Evolutionary conservation across 2,888 invertebrate species (phyloP), one percentile per base, ranked within the genome.

Genomic region (Nezara viridula): DNA sequence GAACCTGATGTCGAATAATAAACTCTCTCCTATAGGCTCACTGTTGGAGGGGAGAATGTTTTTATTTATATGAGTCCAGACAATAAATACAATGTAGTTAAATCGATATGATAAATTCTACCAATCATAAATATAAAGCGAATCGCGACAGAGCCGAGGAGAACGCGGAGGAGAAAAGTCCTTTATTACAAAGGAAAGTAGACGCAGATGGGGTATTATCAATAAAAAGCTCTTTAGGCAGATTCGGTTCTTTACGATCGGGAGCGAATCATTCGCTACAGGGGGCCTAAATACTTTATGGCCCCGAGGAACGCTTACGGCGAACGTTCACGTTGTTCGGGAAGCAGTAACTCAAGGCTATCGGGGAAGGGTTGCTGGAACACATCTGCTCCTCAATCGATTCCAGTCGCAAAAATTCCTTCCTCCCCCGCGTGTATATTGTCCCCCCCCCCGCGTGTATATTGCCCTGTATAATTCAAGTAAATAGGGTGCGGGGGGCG

Each of bases 401-500:
- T 81, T 47, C 44, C 44, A 2, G n/a, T n/a, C 24, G 77, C 24
- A 81, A 81, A 81, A 44, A 81, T 44, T 24, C 81, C 24, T 7
- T 10, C 44, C 16, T 24, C 44, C 81, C n/a, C 12, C 24, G 3
- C 81, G 66, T 88, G 66, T 88, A 88, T 88, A 88, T 88, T 47
- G 66, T 73, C 60, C 44, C n/a, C 16, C 44, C 44, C 81, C n/a
- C 12, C 24, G 3, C 81, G 66, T 88, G 66, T 88, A 88, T 88
- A 88, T 88, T 47, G 66, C 88, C 60, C 44, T 88, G 66, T 88
- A 88, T 88, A 88, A 88, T 88, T 88, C 88, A 88, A 27, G 88
- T 88, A 88, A 88, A 88, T 88, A 88, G 88, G 24, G 47, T 49
- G 4, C 2, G 10, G 24, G 27, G 40, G 21, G 32, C 27, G 49